Base-by-base conservation (phyloP, 2,113 vertebrate species). In the Tonatia bakeri region DNA sequence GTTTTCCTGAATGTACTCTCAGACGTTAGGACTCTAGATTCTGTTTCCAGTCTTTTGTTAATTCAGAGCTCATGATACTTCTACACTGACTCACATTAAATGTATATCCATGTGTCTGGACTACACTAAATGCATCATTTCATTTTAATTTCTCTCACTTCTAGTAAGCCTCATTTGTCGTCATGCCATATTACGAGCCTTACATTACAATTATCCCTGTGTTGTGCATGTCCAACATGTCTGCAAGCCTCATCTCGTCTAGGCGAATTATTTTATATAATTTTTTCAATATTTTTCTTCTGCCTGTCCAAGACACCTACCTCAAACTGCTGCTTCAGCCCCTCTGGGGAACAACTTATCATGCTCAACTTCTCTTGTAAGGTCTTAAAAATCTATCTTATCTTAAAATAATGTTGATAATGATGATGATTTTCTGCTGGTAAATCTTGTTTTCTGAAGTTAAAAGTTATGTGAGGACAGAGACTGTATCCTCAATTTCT, bases 51-150 rank as follows among this genome's bases (percentile, higher is more conserved):
- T 26, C 61, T 69, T 47, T 47, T 56, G 4, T 81, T 86, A 81
- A 76, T 86, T 92, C 43, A 82, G 33, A 45, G 28, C 6, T 81
- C 38, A 38, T n/a, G 86, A 64, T 26, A 65, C 40, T 69, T 94
- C 61, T 45, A 7, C 16, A 81, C 0, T 76, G 50, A 36, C 11
- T 76, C 38, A 33, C 14, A 81, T 65, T 50, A 56, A 33, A 38
- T 20, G 11, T 47, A n/a, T 0, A 59, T 5, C 0, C 15, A 64
- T 1, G 1, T 36, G 9, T 75, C 40, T 31, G 16, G 31, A 33
- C 0, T n/a, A 19, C 10, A 40, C 69, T 31, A 79, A 77, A 52
- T 1, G 19, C 3, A 64, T 9, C 3, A 0, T 79, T 91, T 86
- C 16, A 75, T 85, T 85, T 91, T 72, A 12, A 38, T 59, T 31